A percentile compares a stretch with the other conserved stretches of the same genome.
These are phyloP conservation scores for Pristionchus maxplancki DNA, from an alignment of 2,888 invertebrate genomes.

Conservation along the genomic window DNA sequence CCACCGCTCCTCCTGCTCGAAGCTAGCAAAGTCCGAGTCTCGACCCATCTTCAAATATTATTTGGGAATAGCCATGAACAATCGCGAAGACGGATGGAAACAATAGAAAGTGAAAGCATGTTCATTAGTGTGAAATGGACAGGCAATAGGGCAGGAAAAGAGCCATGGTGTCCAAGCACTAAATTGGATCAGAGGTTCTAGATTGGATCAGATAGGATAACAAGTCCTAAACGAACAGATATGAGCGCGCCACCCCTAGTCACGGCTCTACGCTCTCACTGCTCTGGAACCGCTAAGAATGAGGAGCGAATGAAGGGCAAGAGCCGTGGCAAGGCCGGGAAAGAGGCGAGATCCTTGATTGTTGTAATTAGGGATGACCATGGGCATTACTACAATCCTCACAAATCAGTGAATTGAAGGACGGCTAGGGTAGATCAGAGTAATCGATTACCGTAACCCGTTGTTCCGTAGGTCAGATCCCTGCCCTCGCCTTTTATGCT, in stretches of 20 bases:
- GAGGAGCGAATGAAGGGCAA: neutral
- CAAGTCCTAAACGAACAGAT: too few species aligned
- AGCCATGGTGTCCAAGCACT: too few species aligned
- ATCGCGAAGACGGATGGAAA: neutral
- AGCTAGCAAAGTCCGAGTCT: neutral
- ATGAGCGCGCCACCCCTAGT: neutral
- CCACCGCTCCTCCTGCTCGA: slow-evolving; percentile 49
- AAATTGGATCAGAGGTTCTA: too few species aligned
- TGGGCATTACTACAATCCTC: neutral
- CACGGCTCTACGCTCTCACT: neutral
- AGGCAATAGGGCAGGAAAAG: too few species aligned
- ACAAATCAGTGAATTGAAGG: neutral
- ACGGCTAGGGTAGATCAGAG: neutral
- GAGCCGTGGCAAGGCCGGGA: neutral
- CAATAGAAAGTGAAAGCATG: neutral
- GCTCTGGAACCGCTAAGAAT: neutral
- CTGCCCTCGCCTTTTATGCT: neutral
- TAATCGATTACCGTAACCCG: neutral
- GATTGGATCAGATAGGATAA: too few species aligned
- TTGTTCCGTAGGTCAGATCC: neutral
- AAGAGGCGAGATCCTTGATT: neutral
- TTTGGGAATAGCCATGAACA: neutral
- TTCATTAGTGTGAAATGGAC: neutral
- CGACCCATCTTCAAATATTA: neutral
- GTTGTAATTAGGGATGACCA: slow-evolving; percentile 20